Evolutionary conservation across 1,140 invertebrate species (phyloP).

Genomic region (Drosophila equinoxialis): DNA sequence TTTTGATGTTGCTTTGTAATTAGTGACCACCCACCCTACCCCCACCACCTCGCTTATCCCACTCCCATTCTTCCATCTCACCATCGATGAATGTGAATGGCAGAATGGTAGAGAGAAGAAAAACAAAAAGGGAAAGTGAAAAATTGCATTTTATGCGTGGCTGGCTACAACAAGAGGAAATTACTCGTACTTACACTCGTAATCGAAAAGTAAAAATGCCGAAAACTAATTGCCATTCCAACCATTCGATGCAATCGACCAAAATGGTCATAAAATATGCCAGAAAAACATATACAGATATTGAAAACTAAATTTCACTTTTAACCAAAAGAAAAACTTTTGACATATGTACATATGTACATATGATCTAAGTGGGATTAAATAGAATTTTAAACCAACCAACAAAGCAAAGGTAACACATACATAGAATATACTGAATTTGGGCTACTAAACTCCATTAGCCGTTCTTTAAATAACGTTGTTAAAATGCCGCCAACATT

Average conservation of each 20-base stretch:
- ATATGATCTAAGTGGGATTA: too few relatives aligned
- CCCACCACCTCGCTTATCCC: background rate
- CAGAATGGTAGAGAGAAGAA: background rate
- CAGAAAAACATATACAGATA: background rate
- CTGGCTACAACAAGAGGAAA: constrained; percentile 63
- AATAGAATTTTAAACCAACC: too few relatives aligned
- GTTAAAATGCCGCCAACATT: too few relatives aligned
- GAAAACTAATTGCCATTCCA: constrained; percentile 53
- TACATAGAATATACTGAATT: too few relatives aligned
- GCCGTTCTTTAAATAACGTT: too few relatives aligned
- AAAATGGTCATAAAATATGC: constrained; percentile 39
- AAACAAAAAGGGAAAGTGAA: constrained; percentile 74
- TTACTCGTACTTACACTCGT: constrained; percentile 67
- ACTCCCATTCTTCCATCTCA: background rate
- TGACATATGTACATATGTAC: too few relatives aligned
- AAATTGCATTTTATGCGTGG: constrained; percentile 76
- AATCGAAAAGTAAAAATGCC: constrained; percentile 63
- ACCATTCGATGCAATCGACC: constrained; percentile 40
- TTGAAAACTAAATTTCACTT: background rate
- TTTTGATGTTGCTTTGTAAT: constrained; percentile 79
- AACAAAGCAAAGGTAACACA: too few relatives aligned
- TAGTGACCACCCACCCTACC: constrained; percentile 51
- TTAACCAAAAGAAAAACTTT: background rate
- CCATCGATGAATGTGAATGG: constrained; percentile 25
- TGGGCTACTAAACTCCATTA: too few relatives aligned